Conservation (phyloP, 2,113 vertebrate species). For the Empidonax alnorum region DNA sequence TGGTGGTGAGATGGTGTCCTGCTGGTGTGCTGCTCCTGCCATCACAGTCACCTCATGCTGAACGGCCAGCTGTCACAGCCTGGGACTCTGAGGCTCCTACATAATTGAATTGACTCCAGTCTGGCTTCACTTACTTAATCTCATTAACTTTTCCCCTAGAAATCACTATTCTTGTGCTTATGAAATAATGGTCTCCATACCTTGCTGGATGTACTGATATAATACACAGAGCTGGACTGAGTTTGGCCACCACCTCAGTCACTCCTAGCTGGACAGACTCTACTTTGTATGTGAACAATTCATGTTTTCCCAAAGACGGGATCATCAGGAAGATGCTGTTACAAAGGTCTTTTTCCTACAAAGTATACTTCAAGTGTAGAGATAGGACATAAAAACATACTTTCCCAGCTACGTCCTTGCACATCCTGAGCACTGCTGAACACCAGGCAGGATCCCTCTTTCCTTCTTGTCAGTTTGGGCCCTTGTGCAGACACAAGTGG, state of each 20-base stretch:
- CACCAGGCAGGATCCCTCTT: neutral
- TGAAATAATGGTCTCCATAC: neutral
- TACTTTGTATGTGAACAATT: neutral
- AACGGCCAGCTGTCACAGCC: neutral
- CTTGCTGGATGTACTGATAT: neutral
- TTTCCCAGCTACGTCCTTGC: neutral
- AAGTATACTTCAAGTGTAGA: neutral
- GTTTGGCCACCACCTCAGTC: neutral
- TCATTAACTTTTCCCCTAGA: neutral
- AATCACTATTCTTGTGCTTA: neutral
- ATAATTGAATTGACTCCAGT: neutral
- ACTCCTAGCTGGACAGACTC: neutral
- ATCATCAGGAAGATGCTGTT: neutral
- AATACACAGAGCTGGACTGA: neutral
- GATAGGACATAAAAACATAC: neutral
- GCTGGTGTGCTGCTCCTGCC: neutral
- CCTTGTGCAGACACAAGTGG: neutral
- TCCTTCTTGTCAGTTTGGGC: neutral
- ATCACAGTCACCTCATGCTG: accelerated
- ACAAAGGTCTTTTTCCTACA: neutral
- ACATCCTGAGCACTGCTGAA: neutral
- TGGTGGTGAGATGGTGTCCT: neutral
- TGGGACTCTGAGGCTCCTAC: neutral
- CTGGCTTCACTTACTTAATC: neutral
- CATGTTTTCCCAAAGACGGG: neutral